A percentile compares a stretch with the other conserved stretches of the same genome.
These are phyloP conservation scores for Lepidurus couesii DNA, from an alignment of 1,140 invertebrate species.

Conservation along the genomic window DNA sequence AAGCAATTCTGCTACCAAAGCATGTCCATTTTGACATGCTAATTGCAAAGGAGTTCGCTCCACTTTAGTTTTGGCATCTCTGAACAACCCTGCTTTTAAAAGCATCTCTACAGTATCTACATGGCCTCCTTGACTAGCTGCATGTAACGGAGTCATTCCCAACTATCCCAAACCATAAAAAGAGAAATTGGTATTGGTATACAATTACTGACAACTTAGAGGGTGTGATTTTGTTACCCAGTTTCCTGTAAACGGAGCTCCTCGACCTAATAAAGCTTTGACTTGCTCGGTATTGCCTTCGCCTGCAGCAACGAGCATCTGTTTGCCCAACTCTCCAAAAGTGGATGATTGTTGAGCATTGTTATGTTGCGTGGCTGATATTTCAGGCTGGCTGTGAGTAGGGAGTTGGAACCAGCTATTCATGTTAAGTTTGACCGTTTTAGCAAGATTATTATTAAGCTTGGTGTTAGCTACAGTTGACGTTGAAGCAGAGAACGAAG, in stretches of 20 bases:
- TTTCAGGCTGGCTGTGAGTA: background rate
- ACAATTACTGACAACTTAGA: background rate
- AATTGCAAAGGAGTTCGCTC: constrained; percentile 84
- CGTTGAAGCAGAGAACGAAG: background rate
- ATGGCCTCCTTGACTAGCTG: constrained; percentile 77
- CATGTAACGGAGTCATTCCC: constrained; percentile 81
- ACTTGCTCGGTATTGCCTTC: constrained; percentile 71
- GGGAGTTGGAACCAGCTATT: background rate
- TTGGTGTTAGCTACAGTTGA: background rate
- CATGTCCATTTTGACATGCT: constrained; percentile 77
- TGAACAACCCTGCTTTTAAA: constrained; percentile 72
- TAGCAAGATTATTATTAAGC: background rate
- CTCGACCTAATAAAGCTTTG: constrained; percentile 70
- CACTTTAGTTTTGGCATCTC: constrained; percentile 85
- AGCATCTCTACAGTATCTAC: constrained; percentile 73
- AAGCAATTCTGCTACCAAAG: constrained; percentile 67
- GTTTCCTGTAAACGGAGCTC: constrained; percentile 85
- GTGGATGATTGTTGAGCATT: constrained; percentile 24
- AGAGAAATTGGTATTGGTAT: background rate
- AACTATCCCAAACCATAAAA: constrained; percentile 50
- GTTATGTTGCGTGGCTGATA: background rate
- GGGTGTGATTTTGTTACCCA: constrained; percentile 60
- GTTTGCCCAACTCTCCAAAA: constrained; percentile 71
- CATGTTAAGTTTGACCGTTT: constrained; percentile 10
- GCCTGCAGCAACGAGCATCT: constrained; percentile 67